Conservation (phyloP, 2,113 vertebrate genomes). For the Sebastes fasciatus region DNA sequence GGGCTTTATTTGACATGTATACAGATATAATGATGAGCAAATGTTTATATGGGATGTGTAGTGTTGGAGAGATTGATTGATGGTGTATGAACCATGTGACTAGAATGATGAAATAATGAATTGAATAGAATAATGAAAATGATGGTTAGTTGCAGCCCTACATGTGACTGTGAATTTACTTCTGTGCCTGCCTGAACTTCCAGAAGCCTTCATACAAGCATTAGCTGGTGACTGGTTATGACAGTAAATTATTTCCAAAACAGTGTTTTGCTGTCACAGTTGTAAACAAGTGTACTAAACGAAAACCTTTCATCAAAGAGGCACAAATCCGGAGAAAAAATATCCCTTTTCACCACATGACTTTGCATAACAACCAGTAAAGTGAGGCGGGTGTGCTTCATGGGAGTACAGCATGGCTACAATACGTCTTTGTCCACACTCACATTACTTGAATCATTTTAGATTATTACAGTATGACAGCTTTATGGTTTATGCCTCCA, state of each 20-base stretch:
- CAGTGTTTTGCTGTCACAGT: too few species aligned
- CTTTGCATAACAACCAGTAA: conserved; percentile 1
- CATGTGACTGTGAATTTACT: not conserved
- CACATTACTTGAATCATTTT: not conserved
- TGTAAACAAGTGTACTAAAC: not conserved
- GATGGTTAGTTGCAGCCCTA: too few species aligned
- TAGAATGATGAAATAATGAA: not conserved
- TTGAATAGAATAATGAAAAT: too few species aligned
- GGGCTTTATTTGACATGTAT: not conserved
- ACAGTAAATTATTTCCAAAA: not conserved
- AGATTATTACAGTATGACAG: not conserved
- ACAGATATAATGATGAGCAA: not conserved
- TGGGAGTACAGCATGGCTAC: not conserved
- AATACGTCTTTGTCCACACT: not conserved
- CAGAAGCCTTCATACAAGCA: not conserved
- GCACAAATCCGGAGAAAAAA: not conserved
- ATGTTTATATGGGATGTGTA: not conserved
- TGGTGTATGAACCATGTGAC: not conserved
- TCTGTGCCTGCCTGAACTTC: not conserved
- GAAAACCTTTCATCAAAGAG: not conserved
- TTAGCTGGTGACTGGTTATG: not conserved
- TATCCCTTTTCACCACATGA: not conserved
- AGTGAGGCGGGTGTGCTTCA: not conserved
- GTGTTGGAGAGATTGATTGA: not conserved
- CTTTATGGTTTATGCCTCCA: not conserved